phyloP scores from a whole-genome alignment of 2,797 vertebrate species.

The Oreortyx pictus region DNA sequence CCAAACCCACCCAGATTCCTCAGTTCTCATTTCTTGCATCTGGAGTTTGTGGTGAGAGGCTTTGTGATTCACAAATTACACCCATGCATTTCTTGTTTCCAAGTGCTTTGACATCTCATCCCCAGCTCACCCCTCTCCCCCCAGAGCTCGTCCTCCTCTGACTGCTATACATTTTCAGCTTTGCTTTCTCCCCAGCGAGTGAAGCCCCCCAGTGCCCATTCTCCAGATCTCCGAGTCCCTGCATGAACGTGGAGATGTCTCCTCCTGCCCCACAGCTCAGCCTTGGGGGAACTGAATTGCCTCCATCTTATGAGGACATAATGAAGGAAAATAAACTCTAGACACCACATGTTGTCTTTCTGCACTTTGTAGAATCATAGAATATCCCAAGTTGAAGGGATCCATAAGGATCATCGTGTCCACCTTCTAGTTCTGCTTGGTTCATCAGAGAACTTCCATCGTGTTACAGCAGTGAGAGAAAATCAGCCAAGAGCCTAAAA shows the following conservation, averaged over 20 bases:
- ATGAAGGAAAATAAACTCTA: constrained; percentile 56
- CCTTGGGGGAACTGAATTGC: constrained; percentile 15
- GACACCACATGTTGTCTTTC: background rate
- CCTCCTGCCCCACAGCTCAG: background rate
- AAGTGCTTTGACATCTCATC: constrained; percentile 22
- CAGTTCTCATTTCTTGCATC: background rate
- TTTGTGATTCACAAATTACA: constrained; percentile 42
- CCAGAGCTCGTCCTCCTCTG: background rate
- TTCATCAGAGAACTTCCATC: background rate
- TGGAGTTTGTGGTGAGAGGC: background rate
- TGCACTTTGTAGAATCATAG: background rate
- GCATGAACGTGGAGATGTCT: background rate
- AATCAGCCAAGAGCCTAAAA: background rate
- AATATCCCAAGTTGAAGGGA: too few species aligned
- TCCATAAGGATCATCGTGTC: too few species aligned
- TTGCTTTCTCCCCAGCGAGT: constrained; percentile 63
- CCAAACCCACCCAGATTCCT: constrained; percentile 31
- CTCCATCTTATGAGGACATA: constrained; percentile 79
- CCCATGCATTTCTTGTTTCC: constrained; percentile 31
- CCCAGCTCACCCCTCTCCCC: background rate
- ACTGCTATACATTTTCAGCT: background rate
- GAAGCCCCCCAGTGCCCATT: background rate
- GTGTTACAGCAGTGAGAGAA: background rate
- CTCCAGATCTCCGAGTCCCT: background rate
- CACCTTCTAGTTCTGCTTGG: background rate